Evolutionary conservation across 2,888 invertebrate genomes (phyloP).

Genomic region (Coelopa pilipes): DNA sequence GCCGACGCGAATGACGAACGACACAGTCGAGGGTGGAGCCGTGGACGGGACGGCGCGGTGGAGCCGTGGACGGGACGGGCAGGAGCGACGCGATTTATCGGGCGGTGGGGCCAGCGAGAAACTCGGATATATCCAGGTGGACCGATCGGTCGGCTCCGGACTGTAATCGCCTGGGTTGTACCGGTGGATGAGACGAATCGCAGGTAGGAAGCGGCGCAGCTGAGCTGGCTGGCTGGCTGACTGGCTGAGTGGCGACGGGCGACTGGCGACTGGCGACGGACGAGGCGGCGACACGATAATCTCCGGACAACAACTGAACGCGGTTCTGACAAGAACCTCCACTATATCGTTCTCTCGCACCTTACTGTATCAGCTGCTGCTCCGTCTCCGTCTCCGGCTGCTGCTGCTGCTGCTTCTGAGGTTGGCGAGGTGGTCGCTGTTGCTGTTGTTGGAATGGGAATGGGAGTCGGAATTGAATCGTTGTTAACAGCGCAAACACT

Average conservation of each 20-base stretch:
- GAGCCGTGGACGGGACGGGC: too few species aligned
- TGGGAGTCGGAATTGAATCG: not conserved
- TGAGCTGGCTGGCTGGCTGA: too few species aligned
- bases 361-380: slow-evolving; percentile 4
- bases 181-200: slow-evolving; percentile 18
- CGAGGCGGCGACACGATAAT: slow-evolving; percentile 33
- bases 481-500: slow-evolving; percentile 27
- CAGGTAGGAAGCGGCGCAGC: slow-evolving; percentile 26
- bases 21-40: not conserved
- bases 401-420: not conserved
- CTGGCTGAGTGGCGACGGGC: too few species aligned
- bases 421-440: not conserved
- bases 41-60: not conserved
- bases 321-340: slow-evolving; percentile 29
- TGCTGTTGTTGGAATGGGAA: too few species aligned
- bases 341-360: slow-evolving; percentile 31
- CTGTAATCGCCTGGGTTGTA: not conserved
- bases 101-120: not conserved
- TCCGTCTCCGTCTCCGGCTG: slow-evolving; percentile 2
- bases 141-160: too few species aligned
- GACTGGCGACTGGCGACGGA: slow-evolving; percentile 13
- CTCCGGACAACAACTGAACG: slow-evolving; percentile 36
- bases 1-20: not conserved
- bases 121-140: not conserved
- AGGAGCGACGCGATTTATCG: slow-evolving; percentile 7